phyloP scores from a whole-genome alignment of 23 tunicate species.

The Phallusia fumigata region DNA sequence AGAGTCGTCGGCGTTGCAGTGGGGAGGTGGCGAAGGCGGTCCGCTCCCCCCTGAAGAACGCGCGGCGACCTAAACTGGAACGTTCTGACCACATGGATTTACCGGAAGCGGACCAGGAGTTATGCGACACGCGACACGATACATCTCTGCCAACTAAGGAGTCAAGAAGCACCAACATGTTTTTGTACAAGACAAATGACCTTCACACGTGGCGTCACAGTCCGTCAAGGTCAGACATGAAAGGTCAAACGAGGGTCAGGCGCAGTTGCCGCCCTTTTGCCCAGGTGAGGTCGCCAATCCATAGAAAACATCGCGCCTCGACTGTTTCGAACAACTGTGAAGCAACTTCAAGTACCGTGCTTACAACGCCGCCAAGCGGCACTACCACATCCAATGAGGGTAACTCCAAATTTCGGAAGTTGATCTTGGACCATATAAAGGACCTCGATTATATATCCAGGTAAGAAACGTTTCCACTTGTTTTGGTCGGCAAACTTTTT shows the following conservation, averaged over 20 bases:
- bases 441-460: not conserved
- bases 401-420: not conserved
- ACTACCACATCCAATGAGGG: not conserved
- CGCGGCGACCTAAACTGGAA: not conserved
- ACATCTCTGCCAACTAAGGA: not conserved
- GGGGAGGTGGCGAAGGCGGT: not conserved
- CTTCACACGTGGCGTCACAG: constrained; percentile 11
- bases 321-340: not conserved
- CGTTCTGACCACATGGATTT: not conserved
- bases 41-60: not conserved
- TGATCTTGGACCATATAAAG: not conserved
- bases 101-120: not conserved
- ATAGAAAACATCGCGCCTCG: not conserved
- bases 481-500: no score
- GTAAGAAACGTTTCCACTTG: no score
- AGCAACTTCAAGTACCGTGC: not conserved
- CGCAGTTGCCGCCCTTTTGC: not conserved
- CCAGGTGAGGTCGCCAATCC: not conserved
- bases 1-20: no score
- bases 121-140: not conserved
- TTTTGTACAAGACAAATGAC: constrained; percentile 5
- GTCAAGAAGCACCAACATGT: not conserved
- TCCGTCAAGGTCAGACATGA: constrained; percentile 16
- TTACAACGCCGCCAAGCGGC: constrained; percentile 1
- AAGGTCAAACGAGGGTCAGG: constrained; percentile 20